Evolutionary conservation across 2,888 invertebrate species (phyloP), one percentile per base, ranked within the genome.

Genomic region (Sminthurinus aureus): DNA sequence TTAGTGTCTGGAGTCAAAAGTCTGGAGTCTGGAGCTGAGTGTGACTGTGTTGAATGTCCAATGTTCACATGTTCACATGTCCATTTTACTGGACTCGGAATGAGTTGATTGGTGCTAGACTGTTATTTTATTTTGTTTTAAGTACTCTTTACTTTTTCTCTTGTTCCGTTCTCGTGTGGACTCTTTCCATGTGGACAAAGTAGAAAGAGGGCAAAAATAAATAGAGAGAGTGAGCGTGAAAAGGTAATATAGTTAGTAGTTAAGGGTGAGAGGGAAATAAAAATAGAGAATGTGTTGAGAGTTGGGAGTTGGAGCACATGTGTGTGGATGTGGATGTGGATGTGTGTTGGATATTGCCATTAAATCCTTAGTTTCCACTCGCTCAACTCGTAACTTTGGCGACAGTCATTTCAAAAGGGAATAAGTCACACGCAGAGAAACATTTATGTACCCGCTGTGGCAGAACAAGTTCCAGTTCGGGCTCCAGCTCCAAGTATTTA

Each of bases 341-440:
- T 20, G 0, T 58, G 52, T 77, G 77, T 77, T 71, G 71, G 79
- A 71, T 15, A 66, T 38, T 50, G 26, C 78, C 66, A 78, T 78
- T 78, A 78, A 78, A 78, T 78, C 64, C 64, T 78, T 78, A 78
- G 24, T 66, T 78, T 38, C 78, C 64, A 66, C 78, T 64, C 24
- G n/a, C 18, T 78, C 18, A 38, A 26, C 78, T 78, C 78, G 52
- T 78, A 78, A 78, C 78, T 78, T 78, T 78, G 78, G 71, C 15
- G 64, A 78, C 78, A 78, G 78, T 78, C 64, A 78, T 78, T 78
- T 78, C 78, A 78, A 64, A 78, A 78, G 71, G 66, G 51, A 78
- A 26, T 78, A 78, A 78, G 78, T 78, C 78, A 78, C 64, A 66
- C 78, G 38, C 78, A 78, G 78, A 78, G 78, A 78, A 52, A 66